A percentile compares a stretch with the other conserved stretches of the same genome.
phyloP scores from a whole-genome alignment of 2,888 invertebrate genomes.

The Cinara cedri region DNA sequence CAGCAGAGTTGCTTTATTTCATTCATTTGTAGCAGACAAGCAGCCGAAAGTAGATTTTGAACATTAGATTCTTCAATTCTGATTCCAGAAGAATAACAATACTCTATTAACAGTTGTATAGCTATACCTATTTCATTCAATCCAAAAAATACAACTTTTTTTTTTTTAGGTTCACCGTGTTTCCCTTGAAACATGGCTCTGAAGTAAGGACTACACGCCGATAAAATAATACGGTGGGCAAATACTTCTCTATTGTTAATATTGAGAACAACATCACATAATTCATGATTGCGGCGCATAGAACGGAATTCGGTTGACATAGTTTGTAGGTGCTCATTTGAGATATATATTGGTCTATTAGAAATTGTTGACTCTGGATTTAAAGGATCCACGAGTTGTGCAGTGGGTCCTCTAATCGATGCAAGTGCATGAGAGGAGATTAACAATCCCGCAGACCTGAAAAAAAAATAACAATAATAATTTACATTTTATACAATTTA shows the following conservation, averaged over 20 bases:
- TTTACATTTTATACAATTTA: not conserved
- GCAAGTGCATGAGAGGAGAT: slow-evolving; percentile 82
- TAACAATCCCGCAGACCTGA: slow-evolving; percentile 78
- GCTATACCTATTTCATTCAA: slow-evolving; percentile 98
- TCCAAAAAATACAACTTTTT: slow-evolving; percentile 97
- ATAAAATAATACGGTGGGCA: slow-evolving; percentile 88
- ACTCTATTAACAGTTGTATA: slow-evolving; percentile 92
- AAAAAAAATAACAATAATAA: too few species aligned
- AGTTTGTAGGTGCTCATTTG: slow-evolving; percentile 92
- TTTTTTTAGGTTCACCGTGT: slow-evolving; percentile 95
- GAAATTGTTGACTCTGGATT: slow-evolving; percentile 72
- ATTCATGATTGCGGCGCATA: slow-evolving; percentile 86
- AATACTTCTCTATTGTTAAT: slow-evolving; percentile 94
- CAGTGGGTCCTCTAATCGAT: slow-evolving; percentile 60
- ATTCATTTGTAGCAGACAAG: slow-evolving; percentile 90
- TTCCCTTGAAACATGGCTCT: slow-evolving; percentile 99
- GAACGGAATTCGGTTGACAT: slow-evolving; percentile 90
- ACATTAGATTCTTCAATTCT: slow-evolving; percentile 98
- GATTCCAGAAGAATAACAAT: slow-evolving; percentile 97
- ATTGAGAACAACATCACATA: slow-evolving; percentile 96
- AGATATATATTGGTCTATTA: slow-evolving; percentile 86
- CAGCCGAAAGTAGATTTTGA: slow-evolving; percentile 95
- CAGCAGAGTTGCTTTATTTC: slow-evolving; percentile 99
- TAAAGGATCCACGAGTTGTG: slow-evolving; percentile 59
- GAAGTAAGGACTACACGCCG: slow-evolving; percentile 96